phyloP scores from a whole-genome alignment of 1,140 invertebrate genomes.

The Sitobion miscanthi region DNA sequence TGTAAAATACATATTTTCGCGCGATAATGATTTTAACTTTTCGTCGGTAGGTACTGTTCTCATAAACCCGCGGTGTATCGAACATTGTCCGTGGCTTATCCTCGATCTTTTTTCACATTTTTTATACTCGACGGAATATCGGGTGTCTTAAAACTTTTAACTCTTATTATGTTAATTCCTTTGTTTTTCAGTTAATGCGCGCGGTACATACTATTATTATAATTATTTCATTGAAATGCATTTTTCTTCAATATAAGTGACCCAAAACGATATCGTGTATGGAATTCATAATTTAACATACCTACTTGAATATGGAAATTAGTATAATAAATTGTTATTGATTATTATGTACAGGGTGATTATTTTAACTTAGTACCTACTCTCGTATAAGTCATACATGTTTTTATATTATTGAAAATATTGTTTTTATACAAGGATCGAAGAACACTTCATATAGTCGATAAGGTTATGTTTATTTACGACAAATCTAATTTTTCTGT shows the following conservation, averaged over 20 bases:
- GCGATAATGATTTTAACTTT: constrained; percentile 28
- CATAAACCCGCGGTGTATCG: background rate
- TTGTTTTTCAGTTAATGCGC: background rate
- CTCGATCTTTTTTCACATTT: background rate
- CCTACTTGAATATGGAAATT: background rate
- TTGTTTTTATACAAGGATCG: background rate
- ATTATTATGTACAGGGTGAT: background rate
- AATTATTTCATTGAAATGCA: background rate
- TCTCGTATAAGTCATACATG: background rate
- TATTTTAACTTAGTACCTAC: background rate
- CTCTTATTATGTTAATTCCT: background rate
- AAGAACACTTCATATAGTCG: background rate
- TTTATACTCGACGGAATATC: background rate
- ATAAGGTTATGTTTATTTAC: background rate
- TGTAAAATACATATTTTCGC: constrained; percentile 13
- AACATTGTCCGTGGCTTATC: constrained; percentile 25
- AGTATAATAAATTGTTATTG: background rate
- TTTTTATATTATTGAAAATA: background rate
- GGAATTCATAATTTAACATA: background rate
- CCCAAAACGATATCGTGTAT: background rate
- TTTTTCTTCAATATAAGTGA: background rate
- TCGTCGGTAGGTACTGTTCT: background rate
- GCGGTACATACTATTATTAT: background rate
- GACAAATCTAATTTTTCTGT: background rate
- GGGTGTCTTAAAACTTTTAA: background rate